Base-by-base conservation (phyloP, 2,888 invertebrate species). In the Abrostola triplasia region DNA sequence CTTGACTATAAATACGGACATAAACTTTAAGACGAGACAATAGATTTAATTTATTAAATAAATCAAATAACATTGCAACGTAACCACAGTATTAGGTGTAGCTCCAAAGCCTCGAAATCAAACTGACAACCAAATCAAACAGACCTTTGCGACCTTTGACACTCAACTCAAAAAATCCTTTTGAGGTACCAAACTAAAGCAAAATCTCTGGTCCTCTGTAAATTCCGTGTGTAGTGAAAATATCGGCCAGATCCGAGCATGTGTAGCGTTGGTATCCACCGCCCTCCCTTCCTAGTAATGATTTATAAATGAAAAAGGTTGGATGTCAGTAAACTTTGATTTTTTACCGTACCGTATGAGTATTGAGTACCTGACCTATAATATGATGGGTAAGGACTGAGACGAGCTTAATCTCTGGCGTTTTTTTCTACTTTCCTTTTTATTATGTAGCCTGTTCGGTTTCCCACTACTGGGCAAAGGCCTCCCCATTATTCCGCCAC, bases 111-210 rank as follows among this genome's bases (percentile, higher is more conserved):
- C 9, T 24, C 40, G 40, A 36, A 48, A 59, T 57, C 36, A 8
- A 48, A 57, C 42, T 36, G 36, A 50, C 53, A 68, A 51, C 0
- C 12, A 10, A 40, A 48, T 56, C 36, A 13, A 9, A n/a, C 24
- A 49, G 35, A 51, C 57, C 62, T 61, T 24, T n/a, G n/a, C n/a
- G n/a, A n/a, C n/a, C n/a, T n/a, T 70, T 57, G 56, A 61, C 54
- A 69, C 63, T 54, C n/a, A 47, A 69, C 57, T 53, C 12, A 52
- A 63, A 61, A 67, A 70, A 61, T 57, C 57, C 47, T 63, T 61
- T 61, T 73, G 50, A 61, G 36, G 53, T 73, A 24, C 24, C 24
- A 2, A 61, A 56, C 49, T 49, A 41, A 57, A 54, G 49, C 36
- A 7, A 12, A 42, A 42, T 8, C 36, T 24, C 44, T 47, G 24